Evolutionary conservation across 2,888 invertebrate species (phyloP).

Genomic region (Aphrophora alni): DNA sequence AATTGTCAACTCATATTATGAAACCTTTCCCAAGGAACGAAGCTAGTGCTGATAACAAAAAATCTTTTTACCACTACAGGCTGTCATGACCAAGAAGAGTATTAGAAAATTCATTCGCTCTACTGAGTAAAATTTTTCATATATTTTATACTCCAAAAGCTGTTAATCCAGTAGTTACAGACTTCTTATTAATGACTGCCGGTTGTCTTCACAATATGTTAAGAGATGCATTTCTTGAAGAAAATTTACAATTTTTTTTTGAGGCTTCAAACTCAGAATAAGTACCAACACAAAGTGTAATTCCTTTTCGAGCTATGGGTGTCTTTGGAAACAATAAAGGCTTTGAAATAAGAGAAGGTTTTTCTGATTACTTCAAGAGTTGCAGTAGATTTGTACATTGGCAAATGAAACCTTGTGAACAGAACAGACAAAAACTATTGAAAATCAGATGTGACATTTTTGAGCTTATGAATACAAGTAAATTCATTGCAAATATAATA

Average conservation of each 20-base stretch:
- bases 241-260: constrained; percentile 21
- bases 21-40: constrained; percentile 29
- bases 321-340: constrained; percentile 31
- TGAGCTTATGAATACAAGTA: not conserved
- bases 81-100: constrained; percentile 32
- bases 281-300: constrained; percentile 26
- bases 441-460: not conserved
- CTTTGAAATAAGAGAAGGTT: constrained; percentile 28
- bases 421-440: not conserved
- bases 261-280: constrained; percentile 22
- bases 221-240: constrained; percentile 30
- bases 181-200: constrained; percentile 25
- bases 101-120: constrained; percentile 33
- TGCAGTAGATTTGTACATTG: constrained; percentile 21
- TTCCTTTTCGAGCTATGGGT: constrained; percentile 18
- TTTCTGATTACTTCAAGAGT: constrained; percentile 25
- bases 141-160: constrained; percentile 30
- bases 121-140: constrained; percentile 31
- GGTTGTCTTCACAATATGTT: constrained; percentile 34
- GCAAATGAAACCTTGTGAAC: constrained; percentile 21
- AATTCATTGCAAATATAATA: not conserved
- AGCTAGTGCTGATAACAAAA: constrained; percentile 23
- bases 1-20: constrained; percentile 30
- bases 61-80: constrained; percentile 36
- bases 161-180: constrained; percentile 27